Base-by-base conservation (phyloP, 2,113 vertebrate species). In the Cryptomyrus ogoouensis region DNA sequence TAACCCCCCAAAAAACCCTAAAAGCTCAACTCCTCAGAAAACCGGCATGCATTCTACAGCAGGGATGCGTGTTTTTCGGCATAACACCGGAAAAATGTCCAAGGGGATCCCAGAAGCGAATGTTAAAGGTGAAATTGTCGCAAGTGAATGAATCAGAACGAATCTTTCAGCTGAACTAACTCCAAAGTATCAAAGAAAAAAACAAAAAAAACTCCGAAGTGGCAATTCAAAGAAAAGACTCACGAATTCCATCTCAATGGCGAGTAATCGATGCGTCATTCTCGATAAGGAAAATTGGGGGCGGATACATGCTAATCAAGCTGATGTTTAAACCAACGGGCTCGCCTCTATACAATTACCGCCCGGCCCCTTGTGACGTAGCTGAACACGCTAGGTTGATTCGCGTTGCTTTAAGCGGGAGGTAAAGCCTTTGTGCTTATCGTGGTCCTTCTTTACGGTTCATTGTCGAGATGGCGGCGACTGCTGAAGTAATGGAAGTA, bases 401-500 rank as follows among this genome's bases (percentile, higher is more conserved):
- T 52, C 13, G 49, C 49, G 13, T 52, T 17, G 74, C 35, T 80
- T 80, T 80, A 19, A 39, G 74, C 74, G 31, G 35, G 31, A 42
- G 35, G 74, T 80, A 12, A 35, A 42, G 35, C 39, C 74, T 80
- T 80, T 87, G n/a, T 87, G 85, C 49, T 21, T 17, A 6, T 53
- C 10, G 87, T 62, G 52, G 87, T 88, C 10, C 24, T 62, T 85
- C 87, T 70, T 88, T 46, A 87, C 12, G 50, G 44, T 52, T 52
- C 66, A 42, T 52, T 1, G 15, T 53, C 80, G 95, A 96, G 95
- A 96, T 96, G 95, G 96, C 95, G 94, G 95, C 94, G 91, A 93
- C 93, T 35, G 89, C 94, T 85, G 95, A 96, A 91, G 92, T 93
- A 53, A 96, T 96, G 95, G 96, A 96, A 95, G 95, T 96, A 94